A percentile compares a stretch with the other conserved stretches of the same genome.
phyloP scores from a whole-genome alignment of 1,140 invertebrate species.

The Listronotus bonariensis region DNA sequence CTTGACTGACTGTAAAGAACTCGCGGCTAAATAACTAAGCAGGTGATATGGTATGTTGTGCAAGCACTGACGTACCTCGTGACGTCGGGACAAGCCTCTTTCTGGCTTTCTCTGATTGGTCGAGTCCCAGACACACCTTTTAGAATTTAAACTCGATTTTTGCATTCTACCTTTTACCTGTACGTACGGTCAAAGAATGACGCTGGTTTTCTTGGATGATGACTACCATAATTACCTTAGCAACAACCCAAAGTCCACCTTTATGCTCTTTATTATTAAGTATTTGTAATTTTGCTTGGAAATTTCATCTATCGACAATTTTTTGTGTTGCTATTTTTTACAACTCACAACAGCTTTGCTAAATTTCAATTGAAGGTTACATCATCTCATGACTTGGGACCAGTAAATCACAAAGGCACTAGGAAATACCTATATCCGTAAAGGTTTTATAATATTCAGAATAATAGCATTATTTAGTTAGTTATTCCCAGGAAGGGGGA shows the following conservation, averaged over 20 bases:
- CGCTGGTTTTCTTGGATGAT: neutral
- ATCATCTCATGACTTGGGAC: too few species aligned
- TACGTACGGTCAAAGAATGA: conserved; percentile 5
- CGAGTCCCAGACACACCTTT: conserved; percentile 29
- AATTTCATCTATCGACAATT: neutral
- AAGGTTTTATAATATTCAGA: too few species aligned
- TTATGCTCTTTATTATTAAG: neutral
- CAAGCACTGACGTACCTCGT: conserved; percentile 30
- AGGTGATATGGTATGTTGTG: conserved; percentile 36
- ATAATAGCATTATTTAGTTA: too few species aligned
- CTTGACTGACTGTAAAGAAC: conserved; percentile 24
- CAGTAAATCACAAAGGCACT: too few species aligned
- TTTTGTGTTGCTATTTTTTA: too few species aligned
- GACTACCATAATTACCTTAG: conserved; percentile 21
- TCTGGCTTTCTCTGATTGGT: conserved; percentile 23
- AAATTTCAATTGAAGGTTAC: too few species aligned
- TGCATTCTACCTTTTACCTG: conserved; percentile 16
- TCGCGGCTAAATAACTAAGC: conserved; percentile 33
- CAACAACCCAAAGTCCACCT: conserved; percentile 2
- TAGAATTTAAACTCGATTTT: conserved; percentile 20
- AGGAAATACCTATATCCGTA: too few species aligned
- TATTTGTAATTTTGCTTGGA: neutral
- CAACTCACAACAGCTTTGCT: too few species aligned
- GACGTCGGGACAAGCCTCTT: conserved; percentile 38
- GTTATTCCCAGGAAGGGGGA: too few species aligned